A percentile compares a stretch with the other conserved stretches of the same genome.
Evolutionary conservation across 2,113 vertebrate genomes (phyloP).

Genomic region (Macquaria ambigua): DNA sequence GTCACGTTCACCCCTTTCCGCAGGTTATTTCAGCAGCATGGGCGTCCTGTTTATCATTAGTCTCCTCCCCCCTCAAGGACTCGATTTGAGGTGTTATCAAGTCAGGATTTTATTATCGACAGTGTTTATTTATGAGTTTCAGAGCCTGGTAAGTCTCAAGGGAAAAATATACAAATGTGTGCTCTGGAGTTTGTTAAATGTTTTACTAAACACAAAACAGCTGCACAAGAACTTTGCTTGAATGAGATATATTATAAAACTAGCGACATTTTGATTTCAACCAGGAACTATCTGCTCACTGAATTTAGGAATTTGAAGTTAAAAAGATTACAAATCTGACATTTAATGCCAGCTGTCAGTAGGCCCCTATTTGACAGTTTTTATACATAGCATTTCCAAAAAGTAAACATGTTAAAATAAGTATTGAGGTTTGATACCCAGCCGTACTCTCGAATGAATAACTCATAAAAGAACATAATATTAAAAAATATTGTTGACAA

Average conservation of each 20-base stretch:
- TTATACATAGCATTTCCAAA: not conserved
- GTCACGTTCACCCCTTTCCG: slow-evolving; percentile 12
- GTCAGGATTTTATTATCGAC: slow-evolving; percentile 16
- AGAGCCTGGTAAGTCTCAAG: not conserved
- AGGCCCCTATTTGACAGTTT: no score
- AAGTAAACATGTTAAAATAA: not conserved
- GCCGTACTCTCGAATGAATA: not conserved
- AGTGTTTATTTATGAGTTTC: slow-evolving; percentile 32
- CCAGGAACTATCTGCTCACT: not conserved
- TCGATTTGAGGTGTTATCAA: slow-evolving; percentile 30
- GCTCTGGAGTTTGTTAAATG: slow-evolving; percentile 13
- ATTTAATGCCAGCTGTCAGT: not conserved
- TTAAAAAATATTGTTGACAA: not conserved
- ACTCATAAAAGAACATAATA: not conserved
- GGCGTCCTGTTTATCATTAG: slow-evolving; percentile 19
- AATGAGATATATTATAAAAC: not conserved
- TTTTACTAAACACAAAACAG: slow-evolving; percentile 7
- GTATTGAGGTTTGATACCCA: not conserved
- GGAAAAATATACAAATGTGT: not conserved
- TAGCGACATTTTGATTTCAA: not conserved
- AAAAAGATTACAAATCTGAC: not conserved
- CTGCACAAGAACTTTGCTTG: not conserved
- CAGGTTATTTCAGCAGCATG: slow-evolving; percentile 25
- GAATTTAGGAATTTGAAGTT: not conserved
- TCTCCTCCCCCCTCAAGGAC: not conserved